Conservation (phyloP, 2,888 invertebrate genomes). For the Serripes groenlandicus region DNA sequence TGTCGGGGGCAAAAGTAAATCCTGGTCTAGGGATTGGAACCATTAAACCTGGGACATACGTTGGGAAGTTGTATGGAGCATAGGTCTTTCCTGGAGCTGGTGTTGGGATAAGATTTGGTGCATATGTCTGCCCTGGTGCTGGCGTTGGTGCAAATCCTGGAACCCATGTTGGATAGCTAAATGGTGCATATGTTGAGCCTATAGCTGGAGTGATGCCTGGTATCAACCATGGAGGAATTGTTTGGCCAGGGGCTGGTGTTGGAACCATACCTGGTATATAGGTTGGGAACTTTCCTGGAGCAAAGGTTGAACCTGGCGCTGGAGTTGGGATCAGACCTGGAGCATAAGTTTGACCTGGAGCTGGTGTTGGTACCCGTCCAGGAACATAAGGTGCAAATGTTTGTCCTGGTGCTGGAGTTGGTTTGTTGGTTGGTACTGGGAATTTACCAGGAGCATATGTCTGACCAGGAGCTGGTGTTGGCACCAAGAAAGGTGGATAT, state of each 20-base stretch:
- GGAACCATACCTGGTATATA: conserved; percentile 67
- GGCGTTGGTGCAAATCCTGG: conserved; percentile 68
- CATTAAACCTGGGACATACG: conserved; percentile 63
- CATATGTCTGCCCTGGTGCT: conserved; percentile 58
- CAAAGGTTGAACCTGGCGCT: conserved; percentile 65
- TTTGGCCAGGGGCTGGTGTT: conserved; percentile 65
- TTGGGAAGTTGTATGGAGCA: conserved; percentile 57
- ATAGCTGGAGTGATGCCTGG: conserved; percentile 66
- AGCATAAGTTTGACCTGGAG: conserved; percentile 63
- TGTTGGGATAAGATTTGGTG: conserved; percentile 47
- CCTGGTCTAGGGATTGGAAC: conserved; percentile 68
- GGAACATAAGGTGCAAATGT: conserved; percentile 69
- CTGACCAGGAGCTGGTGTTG: conserved; percentile 68
- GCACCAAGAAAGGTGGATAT: conserved; percentile 50
- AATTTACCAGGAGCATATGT: conserved; percentile 71
- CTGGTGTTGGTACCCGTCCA: conserved; percentile 64
- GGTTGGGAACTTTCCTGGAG: conserved; percentile 69
- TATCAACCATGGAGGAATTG: conserved; percentile 60
- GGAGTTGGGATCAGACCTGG: conserved; percentile 67
- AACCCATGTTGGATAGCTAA: conserved; percentile 62
- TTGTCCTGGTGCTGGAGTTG: conserved; percentile 67
- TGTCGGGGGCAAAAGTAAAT: conserved; percentile 48
- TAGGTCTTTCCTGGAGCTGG: conserved; percentile 55
- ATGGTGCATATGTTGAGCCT: conserved; percentile 69
- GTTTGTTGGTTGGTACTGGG: conserved; percentile 60